Base-by-base conservation (phyloP, 2,888 invertebrate species). In the Tetramorium bicarinatum region DNA sequence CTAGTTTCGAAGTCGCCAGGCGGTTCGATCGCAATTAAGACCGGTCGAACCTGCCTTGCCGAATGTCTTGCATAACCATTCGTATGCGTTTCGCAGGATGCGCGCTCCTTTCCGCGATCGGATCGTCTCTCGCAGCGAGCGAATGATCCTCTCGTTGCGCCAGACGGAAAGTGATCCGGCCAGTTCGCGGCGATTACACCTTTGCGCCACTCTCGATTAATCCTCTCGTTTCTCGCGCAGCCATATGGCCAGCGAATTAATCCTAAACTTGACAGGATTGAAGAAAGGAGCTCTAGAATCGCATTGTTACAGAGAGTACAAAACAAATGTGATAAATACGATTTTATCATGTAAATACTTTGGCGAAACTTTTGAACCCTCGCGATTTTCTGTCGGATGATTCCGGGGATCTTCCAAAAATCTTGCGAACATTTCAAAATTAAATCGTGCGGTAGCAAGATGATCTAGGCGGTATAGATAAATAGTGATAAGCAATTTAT, bases 21-120 rank as follows among this genome's bases (percentile, higher is more conserved):
- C 82, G 64, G 72, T 82, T 85, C 84, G 87, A 77, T 90, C 88
- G 90, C 86, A 92, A 91, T 92, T 92, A 92, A 92, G 90, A 92
- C 92, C 91, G 92, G 92, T 92, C 89, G 90, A 90, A 91, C 92
- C 87, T 87, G 91, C 86, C 87, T 64, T 79, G 84, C 85, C 88
- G 86, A 88, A 90, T 84, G 87, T 83, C 89, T 92, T 92, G 91
- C 92, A 86, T 91, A 92, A 92, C 75, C 72, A 81, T 76, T 52
- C 56, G 79, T 62, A 83, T 49, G 52, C 56, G 75, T 86, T 87
- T 85, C 74, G 86, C 80, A 83, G 87, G 90, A 92, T 92, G 91
- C 90, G 88, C 87, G 83, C 66, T 69, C 59, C 72, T 80, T 80
- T 80, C 72, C 79, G 79, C 72, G 72, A 80, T 80, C 79, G 79